Conservation (phyloP, 2,888 invertebrate species). For the Parelbella ahira region DNA sequence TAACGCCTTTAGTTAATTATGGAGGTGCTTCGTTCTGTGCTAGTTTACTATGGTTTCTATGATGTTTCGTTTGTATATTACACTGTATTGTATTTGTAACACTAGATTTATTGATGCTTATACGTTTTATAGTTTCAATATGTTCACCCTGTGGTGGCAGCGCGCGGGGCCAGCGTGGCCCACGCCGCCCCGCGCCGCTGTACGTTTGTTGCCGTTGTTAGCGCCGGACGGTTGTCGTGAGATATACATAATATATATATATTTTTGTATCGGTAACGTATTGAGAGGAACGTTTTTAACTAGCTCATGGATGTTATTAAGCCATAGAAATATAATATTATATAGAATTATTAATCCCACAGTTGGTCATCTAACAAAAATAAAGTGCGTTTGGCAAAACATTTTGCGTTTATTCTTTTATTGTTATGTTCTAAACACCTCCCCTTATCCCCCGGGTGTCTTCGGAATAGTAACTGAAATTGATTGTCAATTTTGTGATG, state of each 20-base stretch:
- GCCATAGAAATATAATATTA: not conserved
- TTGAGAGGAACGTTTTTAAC: slow-evolving; percentile 4
- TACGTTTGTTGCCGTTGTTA: slow-evolving; percentile 19
- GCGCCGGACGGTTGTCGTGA: slow-evolving; percentile 23
- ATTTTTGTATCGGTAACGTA: slow-evolving; percentile 22
- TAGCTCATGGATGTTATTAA: slow-evolving; percentile 1
- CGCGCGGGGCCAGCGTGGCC: slow-evolving; percentile 6
- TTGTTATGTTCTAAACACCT: too few species aligned
- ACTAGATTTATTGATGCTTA: slow-evolving; percentile 41
- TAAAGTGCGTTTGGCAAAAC: slow-evolving; percentile 12
- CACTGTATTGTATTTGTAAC: too few species aligned
- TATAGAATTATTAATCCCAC: too few species aligned
- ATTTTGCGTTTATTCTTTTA: slow-evolving; percentile 9
- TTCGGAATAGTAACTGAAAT: too few species aligned
- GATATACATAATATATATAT: too few species aligned
- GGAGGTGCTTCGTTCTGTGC: slow-evolving; percentile 53
- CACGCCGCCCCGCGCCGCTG: slow-evolving; percentile 3
- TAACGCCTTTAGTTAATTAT: slow-evolving; percentile 40
- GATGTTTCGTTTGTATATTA: slow-evolving; percentile 51
- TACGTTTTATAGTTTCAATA: slow-evolving; percentile 36
- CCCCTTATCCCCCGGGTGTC: not conserved
- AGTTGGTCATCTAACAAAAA: slow-evolving; percentile 17
- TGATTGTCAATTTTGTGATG: too few species aligned
- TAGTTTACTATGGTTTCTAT: slow-evolving; percentile 41
- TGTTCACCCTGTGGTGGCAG: slow-evolving; percentile 16